Evolutionary conservation across 2,113 vertebrate genomes (phyloP).

Genomic region (Pygoscelis adeliae): DNA sequence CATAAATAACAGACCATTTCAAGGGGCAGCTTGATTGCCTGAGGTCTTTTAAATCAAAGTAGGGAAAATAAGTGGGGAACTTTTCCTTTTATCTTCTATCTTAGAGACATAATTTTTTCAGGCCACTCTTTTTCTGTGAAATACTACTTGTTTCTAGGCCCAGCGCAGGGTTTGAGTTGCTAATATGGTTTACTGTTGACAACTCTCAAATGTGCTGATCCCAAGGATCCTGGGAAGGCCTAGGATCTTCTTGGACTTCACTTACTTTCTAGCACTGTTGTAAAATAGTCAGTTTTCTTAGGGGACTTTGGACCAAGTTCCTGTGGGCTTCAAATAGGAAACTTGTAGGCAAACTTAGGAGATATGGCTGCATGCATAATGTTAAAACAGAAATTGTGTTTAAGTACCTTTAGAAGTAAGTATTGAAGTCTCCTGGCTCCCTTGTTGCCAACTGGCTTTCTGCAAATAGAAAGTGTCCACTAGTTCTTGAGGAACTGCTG

Average conservation of each 20-base stretch:
- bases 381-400: not conserved
- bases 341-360: not conserved
- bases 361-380: not conserved
- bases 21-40: not conserved
- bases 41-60: not conserved
- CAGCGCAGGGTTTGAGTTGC: not conserved
- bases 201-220: not conserved
- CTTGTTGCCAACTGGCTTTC: not conserved
- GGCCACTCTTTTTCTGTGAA: accelerated
- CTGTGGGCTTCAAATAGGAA: not conserved
- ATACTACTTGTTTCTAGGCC: not conserved
- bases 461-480: not conserved
- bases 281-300: not conserved
- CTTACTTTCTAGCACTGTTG: not conserved
- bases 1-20: not conserved
- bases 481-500: not conserved
- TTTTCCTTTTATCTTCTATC: not conserved
- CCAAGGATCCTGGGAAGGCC: not conserved
- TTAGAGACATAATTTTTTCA: not conserved
- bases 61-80: not conserved
- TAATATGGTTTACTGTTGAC: not conserved
- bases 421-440: not conserved
- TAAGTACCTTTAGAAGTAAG: not conserved
- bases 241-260: not conserved
- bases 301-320: not conserved